A percentile compares a stretch with the other conserved stretches of the same genome.
Evolutionary conservation across 2,113 vertebrate genomes (phyloP).

Genomic region (Dromaius novaehollandiae): DNA sequence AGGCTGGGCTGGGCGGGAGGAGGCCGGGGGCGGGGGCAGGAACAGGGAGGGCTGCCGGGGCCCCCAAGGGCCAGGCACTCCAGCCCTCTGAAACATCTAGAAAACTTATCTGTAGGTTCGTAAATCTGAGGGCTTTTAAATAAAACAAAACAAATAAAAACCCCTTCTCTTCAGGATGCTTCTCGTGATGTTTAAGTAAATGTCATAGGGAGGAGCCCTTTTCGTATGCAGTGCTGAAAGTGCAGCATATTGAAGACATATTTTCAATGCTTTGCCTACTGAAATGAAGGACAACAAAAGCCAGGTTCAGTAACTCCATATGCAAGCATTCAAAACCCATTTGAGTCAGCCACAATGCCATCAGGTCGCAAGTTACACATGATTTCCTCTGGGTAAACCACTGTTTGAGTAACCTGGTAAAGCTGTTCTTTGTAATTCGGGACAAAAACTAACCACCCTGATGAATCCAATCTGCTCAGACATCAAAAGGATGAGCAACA

Average conservation of each 20-base stretch:
- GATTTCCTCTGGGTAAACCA: slow-evolving; percentile 4
- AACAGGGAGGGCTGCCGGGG: not conserved
- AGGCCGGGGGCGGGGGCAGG: no score
- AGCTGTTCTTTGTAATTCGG: not conserved
- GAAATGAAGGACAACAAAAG: not conserved
- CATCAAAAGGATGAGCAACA: not conserved
- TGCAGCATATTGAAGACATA: not conserved
- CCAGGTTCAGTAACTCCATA: not conserved
- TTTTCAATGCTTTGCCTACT: not conserved
- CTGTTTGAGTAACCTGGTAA: not conserved
- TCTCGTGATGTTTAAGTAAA: not conserved
- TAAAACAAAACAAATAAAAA: not conserved
- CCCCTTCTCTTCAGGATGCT: accelerated
- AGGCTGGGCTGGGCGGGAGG: no score
- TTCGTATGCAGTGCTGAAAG: not conserved
- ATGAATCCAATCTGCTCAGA: not conserved
- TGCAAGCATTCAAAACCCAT: not conserved
- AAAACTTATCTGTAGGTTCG: not conserved
- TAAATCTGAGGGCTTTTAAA: not conserved
- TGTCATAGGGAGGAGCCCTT: not conserved
- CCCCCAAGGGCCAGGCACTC: not conserved
- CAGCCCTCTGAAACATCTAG: not conserved
- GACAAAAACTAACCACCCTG: not conserved
- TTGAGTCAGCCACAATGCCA: not conserved
- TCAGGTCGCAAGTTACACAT: not conserved